Evolutionary conservation across 2,888 invertebrate genomes (phyloP), one percentile per base, ranked within the genome.

Genomic region (Pseudoips prasinana): DNA sequence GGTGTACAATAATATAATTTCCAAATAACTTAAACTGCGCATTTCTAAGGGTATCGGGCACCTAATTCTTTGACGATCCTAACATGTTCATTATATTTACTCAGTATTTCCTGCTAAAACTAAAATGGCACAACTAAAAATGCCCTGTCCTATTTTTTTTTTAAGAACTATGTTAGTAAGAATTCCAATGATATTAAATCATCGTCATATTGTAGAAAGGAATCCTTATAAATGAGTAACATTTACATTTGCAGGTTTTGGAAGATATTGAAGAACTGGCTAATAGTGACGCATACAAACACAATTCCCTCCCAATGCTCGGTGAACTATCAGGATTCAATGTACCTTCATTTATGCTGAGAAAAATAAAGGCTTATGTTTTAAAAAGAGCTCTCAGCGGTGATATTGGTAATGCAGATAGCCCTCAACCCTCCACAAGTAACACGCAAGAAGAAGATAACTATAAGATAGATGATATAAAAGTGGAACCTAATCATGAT

Each of bases 251-350:
- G 7, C 20, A 89, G 89, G 88, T 95, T 8, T 78, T 95, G 38
- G 94, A 94, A 61, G 95, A 95, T 62, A 94, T 95, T 26, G 90
- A 92, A 74, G 94, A 95, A 61, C 79, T 95, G 33, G 92, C 94
- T 5, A 89, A 91, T 44, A 92, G 92, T 48, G 94, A 94, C 38
- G 93, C 95, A 45, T 95, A 94, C 59, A 89, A 89, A 60, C 91
- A 91, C 63, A 92, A 82, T 56, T 91, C 92, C 0, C 84, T 92
- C 37, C 88, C 92, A 10, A 90, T 92, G 73, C 75, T 92, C 8
- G 91, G 92, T 26, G 94, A 94, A 62, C 73, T 95, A 40, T 91
- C 92, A 39, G 95, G 95, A 0, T 95, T 95, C 66, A 91, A 92
- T 68, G 93, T 93, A 1, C 95, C 95, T 6, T 89, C 90, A 10